phyloP scores from a whole-genome alignment of 2,113 vertebrate genomes.

The Phalacrocorax carbo region DNA sequence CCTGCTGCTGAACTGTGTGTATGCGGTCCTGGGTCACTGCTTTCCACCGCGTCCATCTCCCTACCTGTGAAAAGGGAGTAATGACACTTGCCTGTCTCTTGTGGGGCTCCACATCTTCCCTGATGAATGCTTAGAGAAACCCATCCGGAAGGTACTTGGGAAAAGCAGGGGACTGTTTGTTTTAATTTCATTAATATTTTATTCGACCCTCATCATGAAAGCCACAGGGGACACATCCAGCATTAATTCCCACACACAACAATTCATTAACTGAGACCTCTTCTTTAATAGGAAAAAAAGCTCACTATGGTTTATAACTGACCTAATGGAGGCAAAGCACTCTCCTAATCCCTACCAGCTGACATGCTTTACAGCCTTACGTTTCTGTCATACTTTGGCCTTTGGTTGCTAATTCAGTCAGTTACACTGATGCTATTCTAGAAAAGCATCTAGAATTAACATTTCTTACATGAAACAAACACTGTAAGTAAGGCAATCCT shows the following conservation, averaged over 20 bases:
- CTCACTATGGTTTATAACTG: background rate
- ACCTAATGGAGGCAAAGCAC: slow-evolving; percentile 6
- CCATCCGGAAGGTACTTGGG: background rate
- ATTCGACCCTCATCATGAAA: slow-evolving; percentile 42
- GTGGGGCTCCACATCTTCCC: background rate
- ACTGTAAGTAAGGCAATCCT: background rate
- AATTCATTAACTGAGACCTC: slow-evolving; percentile 54
- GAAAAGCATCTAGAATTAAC: background rate
- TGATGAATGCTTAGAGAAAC: background rate
- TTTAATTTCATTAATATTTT: slow-evolving; percentile 66
- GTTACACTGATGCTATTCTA: background rate
- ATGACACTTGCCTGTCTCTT: background rate
- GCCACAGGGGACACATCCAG: slow-evolving; percentile 14
- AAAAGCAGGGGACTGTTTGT: slow-evolving; percentile 28
- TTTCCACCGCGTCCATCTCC: background rate
- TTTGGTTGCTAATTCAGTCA: background rate
- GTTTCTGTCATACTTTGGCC: background rate
- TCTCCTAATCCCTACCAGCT: background rate
- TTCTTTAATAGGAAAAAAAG: slow-evolving; percentile 34
- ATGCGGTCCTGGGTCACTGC: background rate
- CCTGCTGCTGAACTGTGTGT: background rate
- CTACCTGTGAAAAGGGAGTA: background rate
- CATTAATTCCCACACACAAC: slow-evolving; percentile 34
- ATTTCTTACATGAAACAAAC: background rate
- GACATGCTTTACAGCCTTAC: background rate